Base-by-base conservation (phyloP, 2,888 invertebrate species). In the Cyaniris semiargus region DNA sequence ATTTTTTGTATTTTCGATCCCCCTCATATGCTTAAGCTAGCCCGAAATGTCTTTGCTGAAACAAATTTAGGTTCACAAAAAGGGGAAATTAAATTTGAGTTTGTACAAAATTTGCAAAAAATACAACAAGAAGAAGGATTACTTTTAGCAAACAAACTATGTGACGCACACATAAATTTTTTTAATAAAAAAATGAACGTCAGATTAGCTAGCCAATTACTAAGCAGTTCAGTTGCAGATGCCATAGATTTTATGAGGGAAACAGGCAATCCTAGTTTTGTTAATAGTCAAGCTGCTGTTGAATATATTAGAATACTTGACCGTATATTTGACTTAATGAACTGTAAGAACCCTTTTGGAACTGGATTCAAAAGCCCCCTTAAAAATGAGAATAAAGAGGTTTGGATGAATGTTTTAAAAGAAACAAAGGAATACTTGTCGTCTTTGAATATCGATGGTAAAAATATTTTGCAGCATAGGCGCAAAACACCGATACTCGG, bases 261-360 rank as follows among this genome's bases (percentile, higher is more conserved):
- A 27, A 23, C 13, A 15, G 56, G 56, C 3, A 21, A 56, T 23
- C 8, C 23, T 21, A 23, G 27, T 56, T 72, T 76, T 76, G 21
- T 7, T 7, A 56, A 71, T n/a, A 56, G 23, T 56, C 71, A 76
- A 56, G 76, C 76, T 5, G 58, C 34, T 34, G 71, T 58, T 3
- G 76, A 76, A 18, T 76, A 71, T 53, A 53, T 76, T 27, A 58
- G 71, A 21, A 8, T 56, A 3, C 4, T 76, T n/a, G 71, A 76
- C 23, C 31, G 72, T 5, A 56, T 76, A 31, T 76, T 76, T 58
- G 76, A 71, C 15, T 53, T 53, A 15, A 53, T 53, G 53, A 53
- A 53, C 53, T 53, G 53, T 18, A 53, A 53, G 53, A 18, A 53
- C 18, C 53, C 53, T 53, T 53, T 53, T 53, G 18, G 53, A 53